These are phyloP conservation scores for Cassiopea xamachana DNA, from an alignment of 30 jellyfish, hydroid and myxozoan genomes.

Conservation along the genomic window DNA sequence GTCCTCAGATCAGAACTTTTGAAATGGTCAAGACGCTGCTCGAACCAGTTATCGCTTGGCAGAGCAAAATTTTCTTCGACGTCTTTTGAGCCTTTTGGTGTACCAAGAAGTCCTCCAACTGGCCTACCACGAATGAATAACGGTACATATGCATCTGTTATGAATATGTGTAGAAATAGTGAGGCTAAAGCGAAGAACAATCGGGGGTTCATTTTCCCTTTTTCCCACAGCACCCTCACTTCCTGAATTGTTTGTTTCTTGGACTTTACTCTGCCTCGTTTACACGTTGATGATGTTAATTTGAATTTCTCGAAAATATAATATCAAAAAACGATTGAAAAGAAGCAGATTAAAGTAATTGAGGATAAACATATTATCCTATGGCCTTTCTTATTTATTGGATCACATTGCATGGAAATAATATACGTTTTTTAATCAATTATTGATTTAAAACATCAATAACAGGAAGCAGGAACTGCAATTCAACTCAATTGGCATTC, in stretches of 20 bases:
- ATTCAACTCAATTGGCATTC: background rate
- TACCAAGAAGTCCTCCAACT: constrained; percentile 90
- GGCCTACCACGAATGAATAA: constrained; percentile 91
- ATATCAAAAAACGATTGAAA: too few species aligned
- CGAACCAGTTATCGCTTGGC: constrained; percentile 82
- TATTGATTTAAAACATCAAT: too few species aligned
- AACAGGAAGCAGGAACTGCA: too few species aligned
- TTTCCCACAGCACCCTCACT: background rate
- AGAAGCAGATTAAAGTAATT: too few species aligned
- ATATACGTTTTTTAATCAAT: too few species aligned
- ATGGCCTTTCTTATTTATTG: too few species aligned
- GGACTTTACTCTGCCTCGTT: constrained; percentile 1
- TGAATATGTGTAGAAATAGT: background rate
- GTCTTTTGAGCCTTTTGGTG: constrained; percentile 61
- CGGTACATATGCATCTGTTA: constrained; percentile 68
- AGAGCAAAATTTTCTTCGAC: constrained; percentile 23
- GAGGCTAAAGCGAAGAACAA: background rate
- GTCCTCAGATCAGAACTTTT: constrained; percentile 82
- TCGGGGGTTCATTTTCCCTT: background rate
- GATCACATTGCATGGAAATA: too few species aligned
- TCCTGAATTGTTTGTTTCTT: background rate
- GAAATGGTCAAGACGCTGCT: constrained; percentile 88
- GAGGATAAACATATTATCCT: too few species aligned
- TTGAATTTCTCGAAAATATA: too few species aligned
- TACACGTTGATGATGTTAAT: background rate